A percentile compares a stretch with the other conserved stretches of the same genome.
phyloP scores from a whole-genome alignment of 2,797 vertebrate species.

The Yasuhikotakia modesta region DNA sequence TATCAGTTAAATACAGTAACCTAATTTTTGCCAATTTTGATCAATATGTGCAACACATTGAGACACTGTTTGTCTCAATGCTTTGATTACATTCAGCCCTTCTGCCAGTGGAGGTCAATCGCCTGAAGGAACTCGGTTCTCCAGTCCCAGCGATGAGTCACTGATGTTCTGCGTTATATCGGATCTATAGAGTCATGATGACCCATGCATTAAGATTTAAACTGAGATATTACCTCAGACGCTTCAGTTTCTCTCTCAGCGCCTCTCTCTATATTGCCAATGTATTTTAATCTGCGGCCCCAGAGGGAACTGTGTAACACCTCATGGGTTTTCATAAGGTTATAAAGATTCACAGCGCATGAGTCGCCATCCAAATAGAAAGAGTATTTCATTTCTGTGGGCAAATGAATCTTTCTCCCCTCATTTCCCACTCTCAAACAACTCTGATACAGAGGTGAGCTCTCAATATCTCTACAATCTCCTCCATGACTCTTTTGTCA shows the following conservation, averaged over 20 bases:
- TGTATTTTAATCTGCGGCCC: slow-evolving; percentile 38
- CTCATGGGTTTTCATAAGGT: slow-evolving; percentile 52
- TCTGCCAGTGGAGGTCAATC: slow-evolving; percentile 28
- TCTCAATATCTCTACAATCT: slow-evolving; percentile 16
- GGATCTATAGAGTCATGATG: slow-evolving; percentile 20
- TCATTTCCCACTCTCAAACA: slow-evolving; percentile 41
- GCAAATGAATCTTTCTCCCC: slow-evolving; percentile 30
- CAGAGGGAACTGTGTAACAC: slow-evolving; percentile 42
- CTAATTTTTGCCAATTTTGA: too few relatives aligned
- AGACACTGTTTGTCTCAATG: background rate
- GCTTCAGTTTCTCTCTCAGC: slow-evolving; percentile 20
- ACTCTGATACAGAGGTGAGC: slow-evolving; percentile 17
- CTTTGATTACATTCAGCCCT: background rate
- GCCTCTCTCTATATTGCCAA: slow-evolving; percentile 35
- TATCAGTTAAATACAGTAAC: background rate
- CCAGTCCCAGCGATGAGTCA: slow-evolving; percentile 24
- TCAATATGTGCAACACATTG: background rate
- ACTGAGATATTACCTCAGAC: slow-evolving; percentile 32
- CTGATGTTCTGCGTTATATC: slow-evolving; percentile 29
- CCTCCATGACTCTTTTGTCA: slow-evolving; percentile 31
- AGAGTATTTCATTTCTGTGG: slow-evolving; percentile 44
- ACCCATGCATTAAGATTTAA: slow-evolving; percentile 44
- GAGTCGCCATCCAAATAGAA: slow-evolving; percentile 37
- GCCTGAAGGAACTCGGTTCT: slow-evolving; percentile 23
- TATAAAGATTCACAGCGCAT: slow-evolving; percentile 51